Conservation (phyloP, 2,888 invertebrate species). For the Malacosoma neustria region DNA sequence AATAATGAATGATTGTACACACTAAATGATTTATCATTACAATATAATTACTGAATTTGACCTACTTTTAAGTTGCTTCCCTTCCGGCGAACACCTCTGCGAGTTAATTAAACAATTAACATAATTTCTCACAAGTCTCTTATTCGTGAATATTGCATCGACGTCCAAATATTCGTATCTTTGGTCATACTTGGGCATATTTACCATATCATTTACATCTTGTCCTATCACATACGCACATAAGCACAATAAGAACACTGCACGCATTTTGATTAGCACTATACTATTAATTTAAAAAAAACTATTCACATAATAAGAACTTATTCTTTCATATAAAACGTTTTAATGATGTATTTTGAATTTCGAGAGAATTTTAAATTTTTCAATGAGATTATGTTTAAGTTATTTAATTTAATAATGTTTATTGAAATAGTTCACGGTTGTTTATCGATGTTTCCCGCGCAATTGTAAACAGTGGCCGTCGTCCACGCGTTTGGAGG, state of each 20-base stretch:
- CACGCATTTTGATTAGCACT: constrained; percentile 35
- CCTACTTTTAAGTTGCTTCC: constrained; percentile 82
- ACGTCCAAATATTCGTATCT: constrained; percentile 83
- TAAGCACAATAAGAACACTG: constrained; percentile 39
- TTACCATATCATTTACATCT: constrained; percentile 38
- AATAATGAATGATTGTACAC: too few relatives aligned
- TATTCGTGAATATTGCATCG: constrained; percentile 79
- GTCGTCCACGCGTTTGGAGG: constrained; percentile 33
- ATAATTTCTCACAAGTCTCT: constrained; percentile 81
- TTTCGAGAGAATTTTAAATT: background rate
- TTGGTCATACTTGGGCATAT: constrained; percentile 61
- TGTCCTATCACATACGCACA: constrained; percentile 38
- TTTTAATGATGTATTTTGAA: too few relatives aligned
- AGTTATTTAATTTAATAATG: background rate
- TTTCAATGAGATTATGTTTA: too few relatives aligned
- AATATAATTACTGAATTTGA: too few relatives aligned
- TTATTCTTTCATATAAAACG: background rate
- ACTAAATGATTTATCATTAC: too few relatives aligned
- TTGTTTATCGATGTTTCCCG: constrained; percentile 11
- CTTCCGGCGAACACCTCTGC: constrained; percentile 83
- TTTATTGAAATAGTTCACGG: background rate
- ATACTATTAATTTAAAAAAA: constrained; percentile 8
- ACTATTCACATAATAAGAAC: constrained; percentile 8
- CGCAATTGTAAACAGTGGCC: constrained; percentile 10
- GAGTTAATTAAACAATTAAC: constrained; percentile 80